Evolutionary conservation across 2,888 invertebrate genomes (phyloP).

Genomic region (Drosophila crucigera): DNA sequence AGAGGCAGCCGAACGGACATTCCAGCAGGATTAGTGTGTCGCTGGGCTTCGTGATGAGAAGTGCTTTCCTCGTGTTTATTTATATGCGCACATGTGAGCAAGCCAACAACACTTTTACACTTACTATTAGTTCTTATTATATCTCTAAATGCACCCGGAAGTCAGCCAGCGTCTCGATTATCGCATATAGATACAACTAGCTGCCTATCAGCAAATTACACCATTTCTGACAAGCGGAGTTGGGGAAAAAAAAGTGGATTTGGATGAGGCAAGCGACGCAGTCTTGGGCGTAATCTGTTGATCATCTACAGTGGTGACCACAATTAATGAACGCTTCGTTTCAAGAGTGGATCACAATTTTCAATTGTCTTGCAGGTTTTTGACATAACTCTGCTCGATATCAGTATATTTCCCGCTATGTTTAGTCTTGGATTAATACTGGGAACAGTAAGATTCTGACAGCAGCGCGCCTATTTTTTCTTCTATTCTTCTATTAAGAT

Average conservation of each 20-base stretch:
- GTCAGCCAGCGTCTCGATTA: constrained; percentile 26
- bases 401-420: neutral
- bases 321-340: neutral
- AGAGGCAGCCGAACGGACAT: neutral
- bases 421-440: neutral
- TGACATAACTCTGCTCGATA: neutral
- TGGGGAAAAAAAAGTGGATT: neutral
- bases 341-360: neutral
- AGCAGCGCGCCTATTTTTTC: neutral
- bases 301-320: neutral
- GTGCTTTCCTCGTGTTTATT: neutral
- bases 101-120: neutral
- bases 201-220: constrained; percentile 30
- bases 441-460: neutral
- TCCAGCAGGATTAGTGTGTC: neutral
- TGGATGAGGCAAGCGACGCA: neutral
- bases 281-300: neutral
- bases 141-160: constrained; percentile 12
- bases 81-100: neutral
- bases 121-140: neutral
- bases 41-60: neutral
- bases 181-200: neutral
- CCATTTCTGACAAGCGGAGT: constrained; percentile 2
- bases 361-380: neutral
- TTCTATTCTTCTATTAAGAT: neutral